Evolutionary conservation across 1,140 invertebrate genomes (phyloP).

Genomic region (Caenorhabditis brenneri): DNA sequence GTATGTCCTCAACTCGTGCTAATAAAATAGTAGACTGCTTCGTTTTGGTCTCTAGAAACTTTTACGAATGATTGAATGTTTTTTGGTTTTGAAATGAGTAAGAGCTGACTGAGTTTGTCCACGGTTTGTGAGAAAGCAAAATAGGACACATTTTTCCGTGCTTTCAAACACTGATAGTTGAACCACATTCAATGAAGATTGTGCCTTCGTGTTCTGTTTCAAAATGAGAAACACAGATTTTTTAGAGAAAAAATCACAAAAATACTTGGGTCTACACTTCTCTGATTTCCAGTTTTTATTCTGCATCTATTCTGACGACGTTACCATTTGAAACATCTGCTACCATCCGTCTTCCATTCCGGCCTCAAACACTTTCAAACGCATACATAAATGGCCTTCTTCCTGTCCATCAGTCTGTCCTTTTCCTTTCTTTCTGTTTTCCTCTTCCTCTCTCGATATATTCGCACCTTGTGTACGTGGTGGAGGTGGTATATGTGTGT

Average conservation of each 20-base stretch:
- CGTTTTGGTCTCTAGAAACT: background rate
- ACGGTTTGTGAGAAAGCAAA: too few relatives aligned
- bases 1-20: slow-evolving; percentile 20
- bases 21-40: background rate
- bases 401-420: slow-evolving; percentile 30
- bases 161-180: too few relatives aligned
- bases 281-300: background rate
- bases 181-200: too few relatives aligned
- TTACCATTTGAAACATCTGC: background rate
- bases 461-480: slow-evolving; percentile 30
- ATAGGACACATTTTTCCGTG: too few relatives aligned
- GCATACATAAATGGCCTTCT: slow-evolving; percentile 25
- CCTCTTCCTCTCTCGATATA: slow-evolving; percentile 7
- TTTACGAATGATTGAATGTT: background rate
- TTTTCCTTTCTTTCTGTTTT: slow-evolving; percentile 34
- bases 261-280: background rate
- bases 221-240: too few relatives aligned
- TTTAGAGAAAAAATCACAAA: background rate
- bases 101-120: background rate
- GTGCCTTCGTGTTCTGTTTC: too few relatives aligned
- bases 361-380: background rate
- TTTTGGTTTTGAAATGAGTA: background rate
- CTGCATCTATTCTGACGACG: too few relatives aligned
- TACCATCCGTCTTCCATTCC: background rate
- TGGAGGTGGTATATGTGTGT: slow-evolving; percentile 34